These are phyloP conservation scores for Drymonia ruficornis DNA, from an alignment of 2,888 invertebrate genomes.

Conservation along the genomic window DNA sequence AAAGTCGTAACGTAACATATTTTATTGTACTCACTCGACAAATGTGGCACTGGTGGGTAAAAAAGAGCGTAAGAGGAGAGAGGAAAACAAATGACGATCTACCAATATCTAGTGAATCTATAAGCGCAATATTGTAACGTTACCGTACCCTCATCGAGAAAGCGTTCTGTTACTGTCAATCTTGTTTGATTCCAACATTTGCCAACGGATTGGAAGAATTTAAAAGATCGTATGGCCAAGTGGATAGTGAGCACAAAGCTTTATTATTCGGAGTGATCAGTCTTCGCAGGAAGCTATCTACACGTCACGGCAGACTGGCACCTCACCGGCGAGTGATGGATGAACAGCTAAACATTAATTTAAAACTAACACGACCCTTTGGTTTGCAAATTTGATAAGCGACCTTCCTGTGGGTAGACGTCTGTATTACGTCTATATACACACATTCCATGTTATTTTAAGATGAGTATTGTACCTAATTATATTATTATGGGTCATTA, in stretches of 20 bases:
- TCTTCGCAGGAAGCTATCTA: slow-evolving; percentile 39
- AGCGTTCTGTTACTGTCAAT: no score
- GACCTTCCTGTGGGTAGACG: slow-evolving; percentile 29
- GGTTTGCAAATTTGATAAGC: slow-evolving; percentile 47
- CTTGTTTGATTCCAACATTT: no score
- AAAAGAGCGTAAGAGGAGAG: no score
- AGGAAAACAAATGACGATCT: no score
- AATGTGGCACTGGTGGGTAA: no score
- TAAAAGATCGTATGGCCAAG: background rate
- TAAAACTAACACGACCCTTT: slow-evolving; percentile 52
- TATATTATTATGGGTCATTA: no score
- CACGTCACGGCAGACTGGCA: slow-evolving; percentile 52
- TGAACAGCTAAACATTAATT: slow-evolving; percentile 57
- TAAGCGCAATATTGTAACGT: no score
- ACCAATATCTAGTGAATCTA: no score
- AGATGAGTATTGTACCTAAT: no score
- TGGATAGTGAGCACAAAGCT: slow-evolving; percentile 18
- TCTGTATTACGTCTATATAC: background rate
- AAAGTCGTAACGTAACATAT: no score
- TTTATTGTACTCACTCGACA: no score
- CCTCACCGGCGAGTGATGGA: slow-evolving; percentile 48
- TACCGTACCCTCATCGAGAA: no score
- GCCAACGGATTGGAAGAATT: background rate
- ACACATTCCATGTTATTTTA: background rate
- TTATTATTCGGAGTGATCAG: slow-evolving; percentile 47